Evolutionary conservation across 2,888 invertebrate genomes (phyloP).

Genomic region (Pherbina coryleti): DNA sequence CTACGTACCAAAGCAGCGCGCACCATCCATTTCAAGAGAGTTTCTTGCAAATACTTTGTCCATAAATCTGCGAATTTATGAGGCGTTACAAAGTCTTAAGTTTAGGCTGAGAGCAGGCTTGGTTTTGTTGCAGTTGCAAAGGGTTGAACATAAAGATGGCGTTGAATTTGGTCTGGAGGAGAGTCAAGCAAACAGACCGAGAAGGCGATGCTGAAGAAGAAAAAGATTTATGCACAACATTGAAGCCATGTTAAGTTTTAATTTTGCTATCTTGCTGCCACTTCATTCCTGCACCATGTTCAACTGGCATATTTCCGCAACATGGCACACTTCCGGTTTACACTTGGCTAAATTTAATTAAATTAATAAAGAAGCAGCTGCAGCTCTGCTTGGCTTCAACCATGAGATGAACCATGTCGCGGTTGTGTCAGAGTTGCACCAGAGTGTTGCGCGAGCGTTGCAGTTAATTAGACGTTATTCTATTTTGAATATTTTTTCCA

Average conservation of each 20-base stretch:
- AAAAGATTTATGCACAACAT: conserved; percentile 18
- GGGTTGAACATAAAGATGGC: conserved; percentile 3
- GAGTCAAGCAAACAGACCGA: background rate
- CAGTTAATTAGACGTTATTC: background rate
- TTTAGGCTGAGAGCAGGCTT: background rate
- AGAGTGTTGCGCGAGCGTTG: background rate
- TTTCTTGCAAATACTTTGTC: background rate
- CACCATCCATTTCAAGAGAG: background rate
- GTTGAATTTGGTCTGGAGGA: background rate
- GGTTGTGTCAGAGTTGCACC: background rate
- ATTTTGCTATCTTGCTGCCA: conserved; percentile 1
- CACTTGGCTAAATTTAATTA: conserved; percentile 16
- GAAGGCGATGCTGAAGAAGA: background rate
- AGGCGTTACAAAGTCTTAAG: conserved; percentile 35
- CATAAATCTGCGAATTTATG: conserved; percentile 43
- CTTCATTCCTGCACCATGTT: background rate
- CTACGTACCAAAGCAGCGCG: background rate
- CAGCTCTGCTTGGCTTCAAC: background rate
- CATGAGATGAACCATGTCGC: background rate
- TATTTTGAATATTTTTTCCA: too few species aligned
- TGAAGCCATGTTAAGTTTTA: conserved; percentile 19
- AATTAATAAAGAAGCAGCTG: conserved; percentile 17
- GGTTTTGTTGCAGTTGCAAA: background rate
- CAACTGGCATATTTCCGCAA: conserved; percentile 1
- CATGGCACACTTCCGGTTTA: conserved; percentile 16